Base-by-base conservation (phyloP, 2,113 vertebrate genomes). In the Chamaetylas fuelleborni region DNA sequence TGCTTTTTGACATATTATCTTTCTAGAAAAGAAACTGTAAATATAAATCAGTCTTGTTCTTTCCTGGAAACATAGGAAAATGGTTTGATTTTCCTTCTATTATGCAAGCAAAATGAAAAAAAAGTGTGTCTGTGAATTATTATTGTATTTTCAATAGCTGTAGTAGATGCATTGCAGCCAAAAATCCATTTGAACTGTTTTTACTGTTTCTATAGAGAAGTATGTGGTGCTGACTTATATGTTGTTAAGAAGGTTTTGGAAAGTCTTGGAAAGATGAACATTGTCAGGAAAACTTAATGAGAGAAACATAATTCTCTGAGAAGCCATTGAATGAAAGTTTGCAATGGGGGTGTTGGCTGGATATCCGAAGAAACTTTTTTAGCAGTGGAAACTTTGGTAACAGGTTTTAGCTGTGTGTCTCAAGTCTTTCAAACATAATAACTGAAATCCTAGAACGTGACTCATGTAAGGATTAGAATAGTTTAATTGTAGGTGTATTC, bases 121-220 rank as follows among this genome's bases (percentile, higher is more conserved):
- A 78, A 36, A 40, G 14, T 43, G 7, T 17, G 8, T 28, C 48
- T 62, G 6, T 89, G 72, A 89, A 43, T 92, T 96, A 84, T 60
- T 84, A 51, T 22, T 74, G 48, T 28, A 67, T 61, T 95, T 95
- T 90, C 48, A 86, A 79, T 79, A 73, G 62, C 67, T 80, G 33
- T 34, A 64, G 7, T 86, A 51, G 47, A 70, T 81, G 47, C 25
- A 40, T 7, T 66, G 58, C 67, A 88, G 88, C 90, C 85, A 95
- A 90, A 91, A 90, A 62, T 36, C 29, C 78, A 22, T 85, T 94
- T 70, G 43, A 95, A 73, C 34, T 92, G 58, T 73, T 96, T 93
- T 86, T 90, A 54, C 87, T 81, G 70, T 95, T 97, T 84, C 90
- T 86, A 88, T 95, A 92, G 94, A 92, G 86, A 93, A 91, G 45